Evolutionary conservation across 2,113 vertebrate genomes (phyloP), one percentile per base, ranked within the genome.

Genomic region (Urocolius indicus): DNA sequence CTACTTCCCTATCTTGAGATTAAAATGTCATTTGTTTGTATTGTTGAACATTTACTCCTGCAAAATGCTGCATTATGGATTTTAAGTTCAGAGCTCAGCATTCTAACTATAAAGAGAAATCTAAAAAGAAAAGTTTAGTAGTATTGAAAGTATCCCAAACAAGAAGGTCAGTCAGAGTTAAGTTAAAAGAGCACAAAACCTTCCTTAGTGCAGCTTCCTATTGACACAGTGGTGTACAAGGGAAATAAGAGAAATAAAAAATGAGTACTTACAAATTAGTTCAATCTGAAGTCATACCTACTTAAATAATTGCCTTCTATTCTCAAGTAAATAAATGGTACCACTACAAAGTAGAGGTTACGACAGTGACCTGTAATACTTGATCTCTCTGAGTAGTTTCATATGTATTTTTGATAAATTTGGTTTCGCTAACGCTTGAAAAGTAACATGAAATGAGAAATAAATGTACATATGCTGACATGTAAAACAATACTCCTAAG

Each of bases 261-360:
- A 69, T 27, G 48, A 80, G 32, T 83, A 61, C 82, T 80, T 93
- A 77, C 29, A 86, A 91, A 95, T 91, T 57, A 89, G 84, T 91
- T 93, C 82, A 90, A 55, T 91, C 72, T 91, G 89, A 93, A 95
- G 46, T 90, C 46, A 68, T 75, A 15, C 48, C 63, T 85, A 73
- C 78, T 93, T 83, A 76, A 93, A 94, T 85, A 92, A 93, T 87
- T 93, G 59, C 43, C 59, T 84, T 80, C 29, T 66, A 55, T 80
- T 79, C 65, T 75, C 13, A 34, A 72, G n/a, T 81, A 87, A 94
- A 79, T 71, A 87, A 87, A 93, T 91, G 77, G 29, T 69, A 62
- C 80, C 57, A 32, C 30, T 68, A 11, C 26, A 71, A 55, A 34
- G 84, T 48, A 76, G 65, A 90, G 67, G 59, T 94, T 93, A 34